Conservation (phyloP, 2,797 vertebrate genomes). For the Enteromius afrohamiltoni region DNA sequence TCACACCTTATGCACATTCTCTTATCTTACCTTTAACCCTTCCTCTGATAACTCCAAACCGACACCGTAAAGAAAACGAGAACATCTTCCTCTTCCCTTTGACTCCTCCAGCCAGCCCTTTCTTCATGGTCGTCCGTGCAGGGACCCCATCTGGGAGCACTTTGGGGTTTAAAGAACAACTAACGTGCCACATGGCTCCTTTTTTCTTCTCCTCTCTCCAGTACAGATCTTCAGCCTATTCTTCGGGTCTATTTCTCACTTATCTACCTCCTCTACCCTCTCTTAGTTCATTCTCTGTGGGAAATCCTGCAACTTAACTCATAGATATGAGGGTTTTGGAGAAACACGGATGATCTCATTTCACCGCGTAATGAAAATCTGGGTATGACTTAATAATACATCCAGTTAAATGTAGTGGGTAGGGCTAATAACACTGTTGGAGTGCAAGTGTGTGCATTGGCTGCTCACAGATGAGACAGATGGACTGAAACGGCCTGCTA, state of each 20-base stretch:
- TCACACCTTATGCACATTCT: background rate
- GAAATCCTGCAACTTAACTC: background rate
- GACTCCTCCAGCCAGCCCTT: conserved; percentile 60
- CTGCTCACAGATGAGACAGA: conserved; percentile 54
- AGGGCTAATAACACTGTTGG: background rate
- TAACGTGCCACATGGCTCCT: conserved; percentile 57
- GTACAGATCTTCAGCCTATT: background rate
- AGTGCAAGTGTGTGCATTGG: conserved; percentile 41
- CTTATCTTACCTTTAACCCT: conserved; percentile 57
- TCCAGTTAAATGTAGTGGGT: conserved; percentile 27
- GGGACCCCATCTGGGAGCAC: conserved; percentile 65
- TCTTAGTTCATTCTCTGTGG: conserved; percentile 1
- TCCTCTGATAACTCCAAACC: conserved; percentile 78
- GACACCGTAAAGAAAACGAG: conserved; percentile 79
- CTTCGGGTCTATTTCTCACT: conserved; percentile 4
- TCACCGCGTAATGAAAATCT: conserved; percentile 20
- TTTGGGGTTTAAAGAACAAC: conserved; percentile 63
- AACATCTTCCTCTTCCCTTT: conserved; percentile 76
- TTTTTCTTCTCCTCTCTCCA: background rate
- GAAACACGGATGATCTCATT: background rate
- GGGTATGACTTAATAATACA: background rate
- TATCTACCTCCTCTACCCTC: conserved; percentile 11
- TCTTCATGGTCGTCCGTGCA: conserved; percentile 67
- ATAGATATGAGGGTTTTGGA: background rate
- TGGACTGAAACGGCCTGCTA: conserved; percentile 55